phyloP scores from a whole-genome alignment of 2,888 invertebrate genomes.

The Hirtodrosophila alboralis region DNA sequence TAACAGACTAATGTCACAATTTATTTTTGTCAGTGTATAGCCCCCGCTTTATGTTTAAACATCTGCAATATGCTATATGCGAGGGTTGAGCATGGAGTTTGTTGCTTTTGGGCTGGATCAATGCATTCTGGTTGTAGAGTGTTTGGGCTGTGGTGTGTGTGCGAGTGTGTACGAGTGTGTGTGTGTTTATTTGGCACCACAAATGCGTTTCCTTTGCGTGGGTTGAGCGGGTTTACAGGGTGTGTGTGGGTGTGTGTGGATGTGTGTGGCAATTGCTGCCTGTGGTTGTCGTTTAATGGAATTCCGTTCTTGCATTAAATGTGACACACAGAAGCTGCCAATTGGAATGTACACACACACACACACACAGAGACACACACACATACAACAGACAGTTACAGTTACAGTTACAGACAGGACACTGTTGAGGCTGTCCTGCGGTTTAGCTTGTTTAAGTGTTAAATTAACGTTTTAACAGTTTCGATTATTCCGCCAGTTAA shows the following conservation, averaged over 20 bases:
- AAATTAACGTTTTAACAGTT: slow-evolving; percentile 78
- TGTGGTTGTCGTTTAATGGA: slow-evolving; percentile 80
- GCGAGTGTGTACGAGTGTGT: slow-evolving; percentile 8
- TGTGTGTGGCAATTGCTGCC: slow-evolving; percentile 73
- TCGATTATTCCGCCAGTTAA: slow-evolving; percentile 73
- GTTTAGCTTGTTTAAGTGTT: slow-evolving; percentile 80
- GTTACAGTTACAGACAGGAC: slow-evolving; percentile 53
- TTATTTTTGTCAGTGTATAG: too few species aligned
- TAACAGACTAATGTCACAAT: too few species aligned
- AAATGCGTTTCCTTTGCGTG: slow-evolving; percentile 75
- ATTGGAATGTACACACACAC: slow-evolving; percentile 45
- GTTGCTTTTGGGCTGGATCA: slow-evolving; percentile 52
- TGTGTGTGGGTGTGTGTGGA: slow-evolving; percentile 54
- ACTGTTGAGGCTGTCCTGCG: slow-evolving; percentile 59
- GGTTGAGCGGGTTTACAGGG: slow-evolving; percentile 34
- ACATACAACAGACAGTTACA: slow-evolving; percentile 17
- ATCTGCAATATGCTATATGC: slow-evolving; percentile 72
- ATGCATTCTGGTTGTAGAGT: slow-evolving; percentile 40
- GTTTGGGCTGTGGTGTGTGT: slow-evolving; percentile 22
- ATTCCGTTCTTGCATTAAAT: slow-evolving; percentile 79
- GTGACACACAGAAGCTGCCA: slow-evolving; percentile 77
- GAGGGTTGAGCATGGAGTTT: slow-evolving; percentile 12
- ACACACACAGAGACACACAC: slow-evolving; percentile 12
- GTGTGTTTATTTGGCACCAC: slow-evolving; percentile 76
- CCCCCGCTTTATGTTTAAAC: slow-evolving; percentile 67